These are phyloP conservation scores for Columba guinea DNA, from an alignment of 2,797 vertebrate species.

Conservation along the genomic window DNA sequence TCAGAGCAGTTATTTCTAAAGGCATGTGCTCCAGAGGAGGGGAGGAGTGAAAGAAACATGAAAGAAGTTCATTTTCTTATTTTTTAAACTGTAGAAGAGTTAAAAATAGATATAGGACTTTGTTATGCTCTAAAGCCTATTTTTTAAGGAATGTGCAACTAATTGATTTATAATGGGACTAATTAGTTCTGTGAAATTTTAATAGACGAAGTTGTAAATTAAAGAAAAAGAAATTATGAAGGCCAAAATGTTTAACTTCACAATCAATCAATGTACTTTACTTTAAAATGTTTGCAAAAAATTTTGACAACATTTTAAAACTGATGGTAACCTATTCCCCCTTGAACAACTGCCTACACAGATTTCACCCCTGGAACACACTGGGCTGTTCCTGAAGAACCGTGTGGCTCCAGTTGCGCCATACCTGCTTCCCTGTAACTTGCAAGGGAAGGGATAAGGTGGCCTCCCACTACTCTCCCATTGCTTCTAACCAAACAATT, in stretches of 20 bases:
- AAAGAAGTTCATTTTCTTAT: not conserved
- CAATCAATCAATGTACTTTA: slow-evolving; percentile 25
- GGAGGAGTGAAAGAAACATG: not conserved
- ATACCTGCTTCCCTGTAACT: not conserved
- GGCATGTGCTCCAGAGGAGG: not conserved
- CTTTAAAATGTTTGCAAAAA: slow-evolving; percentile 55
- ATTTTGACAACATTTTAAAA: slow-evolving; percentile 65
- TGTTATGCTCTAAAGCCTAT: not conserved
- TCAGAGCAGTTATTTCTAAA: slow-evolving; percentile 40
- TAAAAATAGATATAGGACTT: not conserved
- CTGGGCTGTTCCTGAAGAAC: not conserved
- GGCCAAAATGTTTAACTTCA: slow-evolving; percentile 31
- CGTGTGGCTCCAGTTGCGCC: not conserved
- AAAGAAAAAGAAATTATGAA: slow-evolving; percentile 33
- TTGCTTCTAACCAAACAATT: not conserved
- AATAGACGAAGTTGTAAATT: slow-evolving; percentile 17
- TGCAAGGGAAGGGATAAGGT: not conserved
- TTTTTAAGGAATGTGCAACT: not conserved
- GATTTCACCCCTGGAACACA: not conserved
- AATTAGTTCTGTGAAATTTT: slow-evolving; percentile 32
- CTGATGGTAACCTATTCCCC: slow-evolving; percentile 48
- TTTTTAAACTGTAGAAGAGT: slow-evolving; percentile 8
- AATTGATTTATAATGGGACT: slow-evolving; percentile 9
- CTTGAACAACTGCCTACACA: not conserved
- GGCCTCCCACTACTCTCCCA: not conserved